These are phyloP conservation scores for Cryptotermes secundus DNA, from an alignment of 1,140 invertebrate species.

Conservation along the genomic window DNA sequence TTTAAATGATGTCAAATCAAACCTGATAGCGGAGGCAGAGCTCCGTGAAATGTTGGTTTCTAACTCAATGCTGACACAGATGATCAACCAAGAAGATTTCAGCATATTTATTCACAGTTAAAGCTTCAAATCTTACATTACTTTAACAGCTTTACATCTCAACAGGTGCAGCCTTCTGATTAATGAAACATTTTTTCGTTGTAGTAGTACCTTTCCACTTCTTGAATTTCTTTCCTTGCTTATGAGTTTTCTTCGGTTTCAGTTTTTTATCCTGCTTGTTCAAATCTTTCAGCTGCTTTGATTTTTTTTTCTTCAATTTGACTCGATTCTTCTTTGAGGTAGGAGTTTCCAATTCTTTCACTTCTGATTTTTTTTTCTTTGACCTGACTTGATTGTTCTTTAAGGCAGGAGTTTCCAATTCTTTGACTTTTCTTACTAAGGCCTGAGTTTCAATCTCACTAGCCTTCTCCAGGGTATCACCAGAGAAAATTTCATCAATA, in stretches of 20 bases:
- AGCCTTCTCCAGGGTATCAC: conserved; percentile 44
- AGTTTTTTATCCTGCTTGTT: not conserved
- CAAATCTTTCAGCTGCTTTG: not conserved
- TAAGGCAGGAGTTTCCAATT: not conserved
- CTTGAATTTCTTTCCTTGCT: not conserved
- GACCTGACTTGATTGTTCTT: not conserved
- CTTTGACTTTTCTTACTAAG: not conserved
- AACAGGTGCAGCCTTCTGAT: not conserved
- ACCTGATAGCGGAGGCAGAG: too few species aligned
- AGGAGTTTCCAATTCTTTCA: not conserved
- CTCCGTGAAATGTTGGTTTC: too few species aligned
- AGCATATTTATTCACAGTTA: too few species aligned
- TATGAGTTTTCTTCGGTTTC: not conserved
- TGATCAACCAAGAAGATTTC: too few species aligned
- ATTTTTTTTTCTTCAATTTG: not conserved
- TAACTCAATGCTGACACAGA: too few species aligned
- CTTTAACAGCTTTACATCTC: not conserved
- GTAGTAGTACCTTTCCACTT: not conserved
- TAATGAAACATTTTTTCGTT: not conserved
- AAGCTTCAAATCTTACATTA: too few species aligned
- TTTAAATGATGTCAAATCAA: too few species aligned
- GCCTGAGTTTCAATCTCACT: not conserved
- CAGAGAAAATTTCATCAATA: conserved; percentile 64
- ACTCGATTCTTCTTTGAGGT: not conserved
- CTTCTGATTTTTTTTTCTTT: not conserved